Conservation (phyloP, 2,113 vertebrate species). For the Pachypanchax playfairii region DNA sequence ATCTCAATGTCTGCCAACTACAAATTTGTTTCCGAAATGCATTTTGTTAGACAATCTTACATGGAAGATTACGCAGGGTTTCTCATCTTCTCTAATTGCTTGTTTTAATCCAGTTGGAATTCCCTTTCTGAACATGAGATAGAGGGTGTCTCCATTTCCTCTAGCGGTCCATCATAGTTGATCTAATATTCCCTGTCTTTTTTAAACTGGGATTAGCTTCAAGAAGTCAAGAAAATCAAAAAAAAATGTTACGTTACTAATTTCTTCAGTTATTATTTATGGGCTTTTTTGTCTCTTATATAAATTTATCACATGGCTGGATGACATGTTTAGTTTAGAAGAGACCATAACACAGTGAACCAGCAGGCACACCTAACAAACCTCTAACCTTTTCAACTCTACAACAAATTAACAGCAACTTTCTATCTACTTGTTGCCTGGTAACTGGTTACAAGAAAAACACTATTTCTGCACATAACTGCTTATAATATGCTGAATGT, state of each 20-base stretch:
- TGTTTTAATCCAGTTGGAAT: not conserved
- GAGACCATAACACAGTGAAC: not conserved
- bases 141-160: conserved; percentile 1
- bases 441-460: conserved; percentile 15
- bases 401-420: conserved; percentile 15
- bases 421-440: conserved; percentile 21
- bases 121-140: conserved; percentile 3
- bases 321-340: not conserved
- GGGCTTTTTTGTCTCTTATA: too few species aligned
- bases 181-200: not conserved
- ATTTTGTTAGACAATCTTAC: conserved; percentile 41
- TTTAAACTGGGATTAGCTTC: not conserved
- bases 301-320: not conserved
- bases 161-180: conserved; percentile 3
- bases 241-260: too few species aligned
- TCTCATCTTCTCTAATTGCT: not conserved
- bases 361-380: not conserved
- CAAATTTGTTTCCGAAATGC: conserved; percentile 36
- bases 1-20: conserved; percentile 33
- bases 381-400: conserved; percentile 2
- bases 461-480: not conserved
- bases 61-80: conserved; percentile 6
- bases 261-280: too few species aligned
- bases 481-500: not conserved
- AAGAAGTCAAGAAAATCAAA: conserved; percentile 2